Conservation (phyloP, 2,888 invertebrate species). For the Neoaliturus tenellus region DNA sequence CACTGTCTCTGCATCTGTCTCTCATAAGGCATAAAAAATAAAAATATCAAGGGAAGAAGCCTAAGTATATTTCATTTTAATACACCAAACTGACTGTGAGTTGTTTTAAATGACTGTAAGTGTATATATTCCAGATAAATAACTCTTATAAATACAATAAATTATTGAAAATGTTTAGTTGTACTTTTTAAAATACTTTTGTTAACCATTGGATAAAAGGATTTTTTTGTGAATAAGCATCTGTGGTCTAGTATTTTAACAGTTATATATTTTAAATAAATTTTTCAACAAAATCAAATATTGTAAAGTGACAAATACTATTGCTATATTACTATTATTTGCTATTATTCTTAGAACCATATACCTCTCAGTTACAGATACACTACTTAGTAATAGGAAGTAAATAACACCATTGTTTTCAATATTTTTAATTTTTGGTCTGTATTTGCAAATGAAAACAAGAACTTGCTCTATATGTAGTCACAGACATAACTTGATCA, state of each 20-base stretch:
- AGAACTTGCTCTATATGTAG: slow-evolving; percentile 3
- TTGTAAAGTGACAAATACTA: background rate
- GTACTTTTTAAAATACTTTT: too few relatives aligned
- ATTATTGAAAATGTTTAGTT: too few relatives aligned
- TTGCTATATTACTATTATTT: background rate
- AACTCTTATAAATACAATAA: too few relatives aligned
- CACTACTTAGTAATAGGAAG: background rate
- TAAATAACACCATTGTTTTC: background rate
- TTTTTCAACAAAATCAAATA: background rate
- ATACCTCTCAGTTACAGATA: background rate
- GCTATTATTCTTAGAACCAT: background rate
- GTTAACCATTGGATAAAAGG: too few relatives aligned
- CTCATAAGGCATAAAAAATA: too few relatives aligned
- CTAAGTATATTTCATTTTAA: too few relatives aligned
- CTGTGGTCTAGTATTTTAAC: background rate
- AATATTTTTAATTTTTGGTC: slow-evolving; percentile 11
- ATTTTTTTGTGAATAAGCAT: background rate
- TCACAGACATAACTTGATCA: slow-evolving; percentile 26
- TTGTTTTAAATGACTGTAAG: too few relatives aligned
- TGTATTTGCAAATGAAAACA: slow-evolving; percentile 32
- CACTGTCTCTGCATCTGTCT: too few relatives aligned
- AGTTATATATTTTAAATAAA: background rate
- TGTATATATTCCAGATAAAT: too few relatives aligned
- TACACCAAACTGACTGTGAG: too few relatives aligned
- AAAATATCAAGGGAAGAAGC: too few relatives aligned